These are phyloP conservation scores for Scopus umbretta DNA, from an alignment of 2,113 vertebrate genomes.

Conservation along the genomic window DNA sequence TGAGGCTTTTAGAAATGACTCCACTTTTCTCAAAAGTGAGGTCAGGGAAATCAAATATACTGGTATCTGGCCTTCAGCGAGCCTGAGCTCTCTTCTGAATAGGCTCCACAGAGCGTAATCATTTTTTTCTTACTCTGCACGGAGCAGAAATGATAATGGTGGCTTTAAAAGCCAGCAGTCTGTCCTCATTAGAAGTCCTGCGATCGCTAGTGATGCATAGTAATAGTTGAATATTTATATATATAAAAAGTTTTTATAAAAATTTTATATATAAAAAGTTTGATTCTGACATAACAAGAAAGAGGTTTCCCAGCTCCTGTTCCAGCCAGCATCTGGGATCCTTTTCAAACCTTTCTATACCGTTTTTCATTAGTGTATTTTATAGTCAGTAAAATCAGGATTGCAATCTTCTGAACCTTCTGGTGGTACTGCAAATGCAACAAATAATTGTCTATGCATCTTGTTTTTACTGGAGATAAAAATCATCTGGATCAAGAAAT, in stretches of 20 bases:
- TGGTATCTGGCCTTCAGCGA: background rate
- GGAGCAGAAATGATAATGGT: rapidly evolving
- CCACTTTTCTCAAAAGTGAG: background rate
- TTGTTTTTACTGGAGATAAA: background rate
- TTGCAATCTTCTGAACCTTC: background rate
- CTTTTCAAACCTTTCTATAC: background rate
- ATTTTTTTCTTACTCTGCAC: background rate
- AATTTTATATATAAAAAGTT: background rate
- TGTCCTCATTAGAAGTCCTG: background rate
- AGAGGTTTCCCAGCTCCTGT: background rate
- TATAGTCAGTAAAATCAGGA: background rate
- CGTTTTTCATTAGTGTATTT: background rate
- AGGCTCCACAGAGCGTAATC: rapidly evolving
- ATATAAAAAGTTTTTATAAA: too few relatives aligned
- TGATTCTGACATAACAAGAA: background rate
- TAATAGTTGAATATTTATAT: background rate
- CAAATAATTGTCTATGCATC: background rate
- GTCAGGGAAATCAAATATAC: background rate
- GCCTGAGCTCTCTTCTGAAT: background rate
- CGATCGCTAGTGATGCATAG: background rate
- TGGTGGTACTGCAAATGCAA: background rate
- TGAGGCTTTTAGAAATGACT: background rate
- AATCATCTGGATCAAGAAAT: background rate
- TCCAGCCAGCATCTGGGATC: background rate
- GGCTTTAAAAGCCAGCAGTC: background rate